These are phyloP conservation scores for Penaeus indicus DNA, from an alignment of 1,140 invertebrate genomes.

Conservation along the genomic window DNA sequence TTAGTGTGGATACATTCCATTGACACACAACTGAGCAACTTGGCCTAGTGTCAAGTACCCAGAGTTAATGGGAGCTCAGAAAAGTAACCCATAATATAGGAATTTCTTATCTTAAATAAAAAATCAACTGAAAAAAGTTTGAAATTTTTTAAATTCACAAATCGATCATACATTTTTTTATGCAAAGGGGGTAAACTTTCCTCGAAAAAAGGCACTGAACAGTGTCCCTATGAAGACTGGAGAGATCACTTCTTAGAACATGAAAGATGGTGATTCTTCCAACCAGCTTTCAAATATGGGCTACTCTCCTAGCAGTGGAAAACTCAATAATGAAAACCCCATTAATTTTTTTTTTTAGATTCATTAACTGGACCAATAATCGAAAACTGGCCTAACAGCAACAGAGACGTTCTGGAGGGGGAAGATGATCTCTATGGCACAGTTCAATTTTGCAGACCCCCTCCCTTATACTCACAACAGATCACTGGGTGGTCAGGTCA, in stretches of 20 bases:
- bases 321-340: conserved; percentile 20
- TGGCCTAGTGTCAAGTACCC: conserved; percentile 29
- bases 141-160: conserved; percentile 22
- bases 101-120: conserved; percentile 37
- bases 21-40: conserved; percentile 3
- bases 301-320: conserved; percentile 35
- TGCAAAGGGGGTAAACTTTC: conserved; percentile 5
- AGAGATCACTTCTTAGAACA: conserved; percentile 41
- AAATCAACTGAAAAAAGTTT: conserved; percentile 33
- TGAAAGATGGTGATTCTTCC: background rate
- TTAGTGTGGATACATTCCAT: conserved; percentile 25
- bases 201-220: conserved; percentile 57
- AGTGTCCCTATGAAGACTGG: conserved; percentile 49
- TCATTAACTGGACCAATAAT: background rate
- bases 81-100: conserved; percentile 38
- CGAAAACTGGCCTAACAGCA: conserved; percentile 26
- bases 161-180: too few relatives aligned
- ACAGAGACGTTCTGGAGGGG: conserved; percentile 23
- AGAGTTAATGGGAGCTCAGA: conserved; percentile 16
- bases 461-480: background rate
- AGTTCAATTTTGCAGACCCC: background rate
- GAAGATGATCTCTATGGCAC: conserved; percentile 35
- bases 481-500: conserved; percentile 12
- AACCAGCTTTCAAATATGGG: conserved; percentile 31
- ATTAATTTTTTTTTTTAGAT: background rate